A percentile compares a stretch with the other conserved stretches of the same genome.
Evolutionary conservation across 2,888 invertebrate species (phyloP).

Genomic region (Sphinx pinastri): DNA sequence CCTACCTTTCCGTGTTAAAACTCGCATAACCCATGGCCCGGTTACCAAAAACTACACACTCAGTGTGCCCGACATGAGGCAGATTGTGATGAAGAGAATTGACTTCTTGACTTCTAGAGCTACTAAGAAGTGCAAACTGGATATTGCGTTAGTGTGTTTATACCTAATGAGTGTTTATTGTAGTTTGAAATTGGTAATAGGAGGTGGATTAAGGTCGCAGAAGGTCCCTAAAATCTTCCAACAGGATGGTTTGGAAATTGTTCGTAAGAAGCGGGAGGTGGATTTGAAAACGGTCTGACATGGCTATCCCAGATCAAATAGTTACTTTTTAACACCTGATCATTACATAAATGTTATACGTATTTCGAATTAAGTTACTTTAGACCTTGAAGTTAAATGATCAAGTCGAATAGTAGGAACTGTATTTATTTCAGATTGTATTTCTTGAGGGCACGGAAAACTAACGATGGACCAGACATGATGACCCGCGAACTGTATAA

Average conservation of each 20-base stretch:
- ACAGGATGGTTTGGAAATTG: too few relatives aligned
- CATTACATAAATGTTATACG: too few relatives aligned
- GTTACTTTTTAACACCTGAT: too few relatives aligned
- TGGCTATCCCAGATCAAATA: too few relatives aligned
- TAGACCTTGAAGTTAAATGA: too few relatives aligned
- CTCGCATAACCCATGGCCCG: conserved; percentile 49
- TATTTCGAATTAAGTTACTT: too few relatives aligned
- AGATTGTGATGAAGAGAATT: conserved; percentile 51
- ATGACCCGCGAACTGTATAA: conserved; percentile 40
- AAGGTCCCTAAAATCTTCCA: too few relatives aligned
- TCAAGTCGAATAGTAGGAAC: not conserved
- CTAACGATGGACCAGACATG: conserved; percentile 37
- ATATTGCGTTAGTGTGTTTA: conserved; percentile 49
- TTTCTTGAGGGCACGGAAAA: conserved; percentile 42
- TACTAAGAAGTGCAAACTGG: conserved; percentile 47
- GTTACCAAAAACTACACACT: conserved; percentile 37
- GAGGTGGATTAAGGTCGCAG: too few relatives aligned
- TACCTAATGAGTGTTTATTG: too few relatives aligned
- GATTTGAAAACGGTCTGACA: too few relatives aligned
- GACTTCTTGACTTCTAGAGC: conserved; percentile 46
- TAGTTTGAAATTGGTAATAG: too few relatives aligned
- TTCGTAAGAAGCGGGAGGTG: too few relatives aligned
- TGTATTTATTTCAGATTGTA: conserved; percentile 33
- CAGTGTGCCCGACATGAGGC: conserved; percentile 42
- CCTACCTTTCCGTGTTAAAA: conserved; percentile 40